These are phyloP conservation scores for Macrophya alboannulata DNA, from an alignment of 2,888 invertebrate genomes.

Conservation along the genomic window DNA sequence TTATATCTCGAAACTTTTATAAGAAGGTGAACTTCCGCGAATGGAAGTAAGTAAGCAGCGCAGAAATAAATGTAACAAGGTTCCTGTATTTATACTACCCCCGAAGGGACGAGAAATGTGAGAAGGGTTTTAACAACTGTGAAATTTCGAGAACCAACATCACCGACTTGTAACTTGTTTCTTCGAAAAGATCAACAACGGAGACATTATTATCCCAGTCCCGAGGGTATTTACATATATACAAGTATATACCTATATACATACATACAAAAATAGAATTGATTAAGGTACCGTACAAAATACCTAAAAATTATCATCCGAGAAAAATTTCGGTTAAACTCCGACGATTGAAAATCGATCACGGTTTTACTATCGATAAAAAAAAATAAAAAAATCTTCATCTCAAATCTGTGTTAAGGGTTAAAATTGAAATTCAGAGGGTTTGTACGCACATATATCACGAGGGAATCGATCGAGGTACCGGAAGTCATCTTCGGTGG, in stretches of 20 bases:
- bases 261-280: not conserved
- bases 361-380: no score
- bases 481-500: constrained; percentile 4
- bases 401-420: not conserved
- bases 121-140: constrained; percentile 1
- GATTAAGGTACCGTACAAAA: not conserved
- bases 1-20: not conserved
- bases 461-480: not conserved
- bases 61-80: not conserved
- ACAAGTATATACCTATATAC: not conserved
- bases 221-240: not conserved
- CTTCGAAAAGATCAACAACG: not conserved
- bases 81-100: not conserved
- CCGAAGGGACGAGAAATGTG: constrained; percentile 4
- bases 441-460: not conserved
- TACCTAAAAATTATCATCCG: not conserved
- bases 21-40: not conserved
- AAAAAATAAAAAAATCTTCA: not conserved
- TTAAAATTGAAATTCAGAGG: not conserved
- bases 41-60: not conserved
- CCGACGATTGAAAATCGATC: not conserved
- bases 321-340: not conserved
- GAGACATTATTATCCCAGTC: constrained; percentile 5
- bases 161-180: not conserved
- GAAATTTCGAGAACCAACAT: not conserved